Evolutionary conservation across 2,888 invertebrate genomes (phyloP).

Genomic region (Arrhopalites spinosus): DNA sequence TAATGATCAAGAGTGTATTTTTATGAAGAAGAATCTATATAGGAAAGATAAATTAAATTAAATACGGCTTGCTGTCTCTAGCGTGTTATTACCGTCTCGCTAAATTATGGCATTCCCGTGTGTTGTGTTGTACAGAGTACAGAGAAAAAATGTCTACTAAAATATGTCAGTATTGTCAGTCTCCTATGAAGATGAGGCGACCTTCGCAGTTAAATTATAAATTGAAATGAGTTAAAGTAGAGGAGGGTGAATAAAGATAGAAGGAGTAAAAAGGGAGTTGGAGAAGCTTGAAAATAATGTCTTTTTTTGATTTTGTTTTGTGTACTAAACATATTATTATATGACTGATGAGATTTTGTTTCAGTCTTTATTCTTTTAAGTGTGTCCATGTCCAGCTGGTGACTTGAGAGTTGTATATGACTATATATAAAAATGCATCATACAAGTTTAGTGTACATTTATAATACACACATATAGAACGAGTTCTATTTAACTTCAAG

Average conservation of each 20-base stretch:
- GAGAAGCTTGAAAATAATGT: background rate
- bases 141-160: too few relatives aligned
- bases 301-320: background rate
- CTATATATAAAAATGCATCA: too few relatives aligned
- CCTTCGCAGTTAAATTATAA: background rate
- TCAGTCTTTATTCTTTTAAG: too few relatives aligned
- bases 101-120: slow-evolving; percentile 9
- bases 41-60: slow-evolving; percentile 2
- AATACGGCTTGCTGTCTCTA: background rate
- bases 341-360: too few relatives aligned
- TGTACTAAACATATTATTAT: slow-evolving; percentile 1
- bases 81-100: slow-evolving; percentile 6
- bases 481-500: too few relatives aligned
- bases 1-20: background rate
- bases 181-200: too few relatives aligned
- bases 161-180: too few relatives aligned
- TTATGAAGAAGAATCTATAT: background rate
- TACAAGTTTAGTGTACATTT: too few relatives aligned
- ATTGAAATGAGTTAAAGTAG: background rate
- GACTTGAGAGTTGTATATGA: too few relatives aligned
- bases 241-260: background rate
- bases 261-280: too few relatives aligned
- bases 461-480: too few relatives aligned
- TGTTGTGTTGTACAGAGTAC: background rate
- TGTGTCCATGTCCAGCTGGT: too few relatives aligned